Conservation (phyloP, 2,888 invertebrate genomes). For the Synanthedon myopaeformis region DNA sequence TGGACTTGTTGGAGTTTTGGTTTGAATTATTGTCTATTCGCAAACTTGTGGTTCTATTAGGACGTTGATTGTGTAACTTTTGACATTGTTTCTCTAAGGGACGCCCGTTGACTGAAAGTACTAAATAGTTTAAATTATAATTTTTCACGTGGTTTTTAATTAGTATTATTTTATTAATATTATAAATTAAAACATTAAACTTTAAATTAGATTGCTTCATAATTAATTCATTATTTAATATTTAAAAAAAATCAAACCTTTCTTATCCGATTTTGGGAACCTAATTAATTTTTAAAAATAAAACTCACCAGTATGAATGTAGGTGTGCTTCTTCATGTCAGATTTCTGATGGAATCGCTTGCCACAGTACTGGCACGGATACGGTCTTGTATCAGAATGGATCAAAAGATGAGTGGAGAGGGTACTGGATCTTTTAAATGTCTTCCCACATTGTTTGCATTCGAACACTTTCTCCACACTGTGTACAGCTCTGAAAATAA, state of each 20-base stretch:
- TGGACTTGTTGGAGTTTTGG: conserved; percentile 18
- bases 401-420: conserved; percentile 97
- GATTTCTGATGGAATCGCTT: conserved; percentile 99
- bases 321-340: conserved; percentile 99
- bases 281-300: background rate
- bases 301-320: conserved; percentile 88
- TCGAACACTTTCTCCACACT: conserved; percentile 94
- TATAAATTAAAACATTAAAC: too few species aligned
- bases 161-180: too few species aligned
- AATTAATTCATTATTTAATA: too few species aligned
- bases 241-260: too few species aligned
- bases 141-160: too few species aligned
- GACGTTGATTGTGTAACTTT: background rate
- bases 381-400: conserved; percentile 96
- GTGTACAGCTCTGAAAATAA: conserved; percentile 83
- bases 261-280: background rate
- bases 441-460: conserved; percentile 97
- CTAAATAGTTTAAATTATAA: too few species aligned
- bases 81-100: background rate
- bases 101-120: too few species aligned
- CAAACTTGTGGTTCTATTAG: background rate
- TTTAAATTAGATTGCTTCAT: too few species aligned
- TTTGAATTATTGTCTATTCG: conserved; percentile 14
- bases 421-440: conserved; percentile 96
- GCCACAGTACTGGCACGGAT: conserved; percentile 98